phyloP scores from a whole-genome alignment of 2,888 invertebrate genomes.

The Tenthredo mesomela region DNA sequence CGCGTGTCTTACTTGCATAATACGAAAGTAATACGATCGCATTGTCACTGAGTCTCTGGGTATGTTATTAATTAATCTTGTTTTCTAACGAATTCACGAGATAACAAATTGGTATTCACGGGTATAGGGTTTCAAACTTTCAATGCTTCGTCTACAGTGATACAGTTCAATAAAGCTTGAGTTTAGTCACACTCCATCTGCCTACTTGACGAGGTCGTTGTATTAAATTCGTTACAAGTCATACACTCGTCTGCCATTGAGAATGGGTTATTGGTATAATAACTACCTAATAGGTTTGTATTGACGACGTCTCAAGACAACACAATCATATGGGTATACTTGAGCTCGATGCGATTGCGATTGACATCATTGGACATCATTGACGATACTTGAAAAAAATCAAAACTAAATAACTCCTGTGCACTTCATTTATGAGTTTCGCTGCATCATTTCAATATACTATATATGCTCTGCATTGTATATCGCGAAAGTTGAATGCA shows the following conservation, averaged over 20 bases:
- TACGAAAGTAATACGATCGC: not conserved
- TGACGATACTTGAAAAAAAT: slow-evolving; percentile 9
- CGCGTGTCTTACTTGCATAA: not conserved
- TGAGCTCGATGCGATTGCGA: not conserved
- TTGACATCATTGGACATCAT: not conserved
- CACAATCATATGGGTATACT: not conserved
- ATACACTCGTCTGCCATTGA: not conserved
- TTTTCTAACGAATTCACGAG: not conserved
- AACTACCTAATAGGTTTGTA: not conserved
- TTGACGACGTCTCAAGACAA: not conserved
- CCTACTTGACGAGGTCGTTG: slow-evolving; percentile 21
- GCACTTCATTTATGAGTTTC: not conserved
- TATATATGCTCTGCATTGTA: not conserved
- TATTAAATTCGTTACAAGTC: slow-evolving; percentile 3
- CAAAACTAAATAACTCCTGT: not conserved
- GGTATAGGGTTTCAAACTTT: not conserved
- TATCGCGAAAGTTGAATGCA: not conserved
- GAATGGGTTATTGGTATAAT: slow-evolving; percentile 11
- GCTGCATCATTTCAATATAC: not conserved
- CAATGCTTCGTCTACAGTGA: not conserved
- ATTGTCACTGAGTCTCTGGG: not conserved
- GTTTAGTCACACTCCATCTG: not conserved
- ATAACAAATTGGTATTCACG: not conserved
- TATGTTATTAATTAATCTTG: not conserved
- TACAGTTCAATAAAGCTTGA: not conserved